These are phyloP conservation scores for Mimachlamys varia DNA, from an alignment of 2,888 invertebrate species.

Conservation along the genomic window DNA sequence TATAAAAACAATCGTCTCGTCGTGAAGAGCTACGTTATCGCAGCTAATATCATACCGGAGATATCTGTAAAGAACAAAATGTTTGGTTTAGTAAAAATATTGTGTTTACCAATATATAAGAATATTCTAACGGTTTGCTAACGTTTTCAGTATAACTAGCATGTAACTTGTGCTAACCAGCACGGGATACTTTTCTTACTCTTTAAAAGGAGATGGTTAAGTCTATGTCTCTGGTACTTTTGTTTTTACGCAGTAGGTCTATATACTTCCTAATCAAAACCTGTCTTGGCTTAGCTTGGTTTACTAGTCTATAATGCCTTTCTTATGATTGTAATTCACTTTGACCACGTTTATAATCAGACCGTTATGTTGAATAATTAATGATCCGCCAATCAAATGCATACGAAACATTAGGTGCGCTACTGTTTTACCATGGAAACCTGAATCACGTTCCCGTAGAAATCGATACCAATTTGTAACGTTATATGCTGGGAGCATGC, in stretches of 20 bases:
- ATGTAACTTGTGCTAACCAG: too few species aligned
- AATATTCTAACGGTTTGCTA: too few species aligned
- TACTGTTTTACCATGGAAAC: neutral
- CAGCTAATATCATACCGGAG: too few species aligned
- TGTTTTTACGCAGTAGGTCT: neutral
- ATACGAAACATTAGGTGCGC: neutral
- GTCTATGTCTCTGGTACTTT: too few species aligned
- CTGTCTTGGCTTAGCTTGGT: neutral
- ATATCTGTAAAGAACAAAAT: too few species aligned
- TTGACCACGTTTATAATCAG: neutral
- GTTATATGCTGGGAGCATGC: neutral
- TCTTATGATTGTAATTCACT: neutral
- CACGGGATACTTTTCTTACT: too few species aligned
- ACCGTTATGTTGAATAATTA: neutral
- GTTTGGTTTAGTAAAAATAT: too few species aligned
- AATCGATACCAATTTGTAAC: neutral
- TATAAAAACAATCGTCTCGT: too few species aligned
- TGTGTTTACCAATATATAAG: too few species aligned
- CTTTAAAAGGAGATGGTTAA: too few species aligned
- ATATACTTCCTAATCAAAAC: neutral
- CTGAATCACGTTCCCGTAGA: neutral
- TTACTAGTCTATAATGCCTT: neutral
- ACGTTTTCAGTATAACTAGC: too few species aligned
- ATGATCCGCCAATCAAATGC: neutral
- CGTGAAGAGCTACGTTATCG: too few species aligned